Percentiles rank a stretch among this genome's conserved stretches.
Conservation (phyloP, 2,797 vertebrate species). For the Neoniphon sammara region DNA sequence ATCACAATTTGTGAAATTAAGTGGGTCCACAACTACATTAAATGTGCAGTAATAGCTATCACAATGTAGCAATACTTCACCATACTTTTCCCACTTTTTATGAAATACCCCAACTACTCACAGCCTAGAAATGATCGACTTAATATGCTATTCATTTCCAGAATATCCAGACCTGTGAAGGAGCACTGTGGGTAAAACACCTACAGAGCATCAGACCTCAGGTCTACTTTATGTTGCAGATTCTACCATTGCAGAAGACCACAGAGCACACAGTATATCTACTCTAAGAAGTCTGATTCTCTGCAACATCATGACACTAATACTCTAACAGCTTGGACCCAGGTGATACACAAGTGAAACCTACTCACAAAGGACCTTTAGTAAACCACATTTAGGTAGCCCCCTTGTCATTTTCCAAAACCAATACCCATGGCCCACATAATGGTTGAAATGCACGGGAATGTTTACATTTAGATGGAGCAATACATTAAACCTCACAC, state of each 20-base stretch:
- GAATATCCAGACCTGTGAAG: conserved; percentile 28
- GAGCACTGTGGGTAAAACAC: conserved; percentile 77
- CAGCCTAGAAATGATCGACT: not conserved
- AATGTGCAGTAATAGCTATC: conserved; percentile 14
- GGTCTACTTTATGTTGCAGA: conserved; percentile 59
- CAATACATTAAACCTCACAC: not conserved
- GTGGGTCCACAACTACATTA: not conserved
- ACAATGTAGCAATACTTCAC: too few relatives aligned
- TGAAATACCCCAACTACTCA: not conserved
- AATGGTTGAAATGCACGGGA: not conserved
- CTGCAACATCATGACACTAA: conserved; percentile 42
- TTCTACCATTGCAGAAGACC: conserved; percentile 33
- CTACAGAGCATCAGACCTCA: conserved; percentile 80
- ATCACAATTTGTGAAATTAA: not conserved
- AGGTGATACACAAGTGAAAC: conserved; percentile 23
- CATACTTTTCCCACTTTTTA: too few relatives aligned
- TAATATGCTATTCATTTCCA: not conserved
- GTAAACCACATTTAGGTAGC: not conserved
- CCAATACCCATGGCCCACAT: conserved; percentile 20
- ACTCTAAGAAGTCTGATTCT: conserved; percentile 36
- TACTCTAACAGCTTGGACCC: conserved; percentile 32
- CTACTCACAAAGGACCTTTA: not conserved
- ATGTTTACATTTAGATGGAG: conserved; percentile 12
- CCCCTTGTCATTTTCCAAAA: conserved; percentile 10
- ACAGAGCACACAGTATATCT: conserved; percentile 40